phyloP scores from a whole-genome alignment of 2,797 vertebrate genomes.

The Benthosema pterotum region DNA sequence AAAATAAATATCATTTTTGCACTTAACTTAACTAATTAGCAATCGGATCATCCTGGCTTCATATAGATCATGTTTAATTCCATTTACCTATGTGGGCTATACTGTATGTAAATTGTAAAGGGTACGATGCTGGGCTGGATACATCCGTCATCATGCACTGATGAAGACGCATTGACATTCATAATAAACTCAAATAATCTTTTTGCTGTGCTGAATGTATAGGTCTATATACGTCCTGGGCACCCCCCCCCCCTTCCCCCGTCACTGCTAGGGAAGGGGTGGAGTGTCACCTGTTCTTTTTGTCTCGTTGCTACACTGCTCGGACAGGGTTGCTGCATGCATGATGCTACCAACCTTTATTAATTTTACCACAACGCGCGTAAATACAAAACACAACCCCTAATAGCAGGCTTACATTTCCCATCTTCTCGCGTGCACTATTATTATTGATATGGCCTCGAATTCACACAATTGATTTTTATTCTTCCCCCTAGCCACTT shows the following conservation, averaged over 20 bases:
- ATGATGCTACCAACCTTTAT: conserved; percentile 52
- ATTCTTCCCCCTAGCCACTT: conserved; percentile 84
- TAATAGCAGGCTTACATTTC: conserved; percentile 63
- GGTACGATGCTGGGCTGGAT: too few species aligned
- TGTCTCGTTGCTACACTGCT: too few species aligned
- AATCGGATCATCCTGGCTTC: too few species aligned
- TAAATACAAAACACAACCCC: conserved; percentile 72
- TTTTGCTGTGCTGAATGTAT: conserved; percentile 30
- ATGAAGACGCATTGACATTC: too few species aligned
- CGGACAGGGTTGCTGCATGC: conserved; percentile 1
- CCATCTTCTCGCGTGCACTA: conserved; percentile 34
- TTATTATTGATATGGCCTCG: conserved; percentile 82
- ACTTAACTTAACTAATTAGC: too few species aligned
- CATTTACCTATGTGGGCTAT: too few species aligned
- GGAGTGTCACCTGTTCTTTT: background rate
- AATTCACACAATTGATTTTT: conserved; percentile 87
- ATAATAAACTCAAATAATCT: conserved; percentile 37
- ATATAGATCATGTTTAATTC: too few species aligned
- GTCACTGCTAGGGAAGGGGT: conserved; percentile 4
- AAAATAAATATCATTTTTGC: too few species aligned
- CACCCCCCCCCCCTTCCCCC: too few species aligned
- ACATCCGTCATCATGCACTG: too few species aligned
- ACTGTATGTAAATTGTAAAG: too few species aligned
- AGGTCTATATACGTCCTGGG: too few species aligned
- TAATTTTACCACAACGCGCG: conserved; percentile 66